Evolutionary conservation across 2,797 vertebrate genomes (phyloP), one percentile per base, ranked within the genome.

Genomic region (Poeciliopsis gracilis): DNA sequence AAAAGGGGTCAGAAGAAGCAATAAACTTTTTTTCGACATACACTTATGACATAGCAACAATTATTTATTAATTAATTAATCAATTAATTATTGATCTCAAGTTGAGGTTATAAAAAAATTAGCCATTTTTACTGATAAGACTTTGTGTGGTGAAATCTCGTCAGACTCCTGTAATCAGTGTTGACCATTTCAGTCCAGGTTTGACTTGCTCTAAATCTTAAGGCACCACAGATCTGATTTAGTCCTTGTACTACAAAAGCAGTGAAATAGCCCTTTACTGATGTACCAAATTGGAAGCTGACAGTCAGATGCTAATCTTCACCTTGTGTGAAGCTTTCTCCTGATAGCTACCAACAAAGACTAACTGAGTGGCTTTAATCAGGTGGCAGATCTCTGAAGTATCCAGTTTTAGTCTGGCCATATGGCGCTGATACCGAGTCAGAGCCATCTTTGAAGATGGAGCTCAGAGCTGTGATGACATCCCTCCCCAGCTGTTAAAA

Each of bases 281-380:
- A 63, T 16, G 53, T 57, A 59, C 57, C 57, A 59, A 63, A 63
- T 63, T 36, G 13, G 59, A 63, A 63, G 59, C 59, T 33, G 59
- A 61, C 28, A 61, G 25, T 30, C 59, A 0, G 59, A 61, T 61
- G 28, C 30, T 18, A 33, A 63, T 36, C 30, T 36, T 63, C 57
- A 63, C 13, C 59, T 20, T 8, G 28, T 63, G 6, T 63, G 16
- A 63, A 63, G 7, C 15, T 33, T 63, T 63, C 16, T 13, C 16
- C 16, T 63, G 59, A 8, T 36, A 63, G 30, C 59, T 33, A 18
- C 30, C 30, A 16, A 59, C 28, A 59, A 20, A 36, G 59, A 63
- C 6, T 3, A 20, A 63, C 28, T 20, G 30, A 36, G 13, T 61
- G 13, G 13, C 33, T 63, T 18, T 63, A 63, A 36, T 63, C 30